These are phyloP conservation scores for Bubo bubo DNA, from an alignment of 2,113 vertebrate genomes.

Conservation along the genomic window DNA sequence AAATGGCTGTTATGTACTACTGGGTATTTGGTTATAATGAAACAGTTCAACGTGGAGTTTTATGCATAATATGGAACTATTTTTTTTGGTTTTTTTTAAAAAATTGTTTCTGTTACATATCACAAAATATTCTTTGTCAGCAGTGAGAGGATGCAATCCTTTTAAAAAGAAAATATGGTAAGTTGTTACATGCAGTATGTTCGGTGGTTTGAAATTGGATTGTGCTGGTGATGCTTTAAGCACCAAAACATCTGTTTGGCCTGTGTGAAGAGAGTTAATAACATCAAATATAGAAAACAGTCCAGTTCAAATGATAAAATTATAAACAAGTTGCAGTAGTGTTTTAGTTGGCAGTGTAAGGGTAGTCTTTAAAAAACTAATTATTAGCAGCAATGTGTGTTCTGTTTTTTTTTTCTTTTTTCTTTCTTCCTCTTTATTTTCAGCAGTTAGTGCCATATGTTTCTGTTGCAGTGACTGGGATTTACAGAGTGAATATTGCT, in stretches of 20 bases:
- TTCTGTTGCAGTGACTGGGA: neutral
- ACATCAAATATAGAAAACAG: neutral
- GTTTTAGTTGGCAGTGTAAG: neutral
- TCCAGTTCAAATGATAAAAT: neutral
- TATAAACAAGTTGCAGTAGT: neutral
- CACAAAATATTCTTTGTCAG: neutral
- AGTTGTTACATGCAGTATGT: neutral
- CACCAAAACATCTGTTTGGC: neutral
- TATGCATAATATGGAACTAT: neutral
- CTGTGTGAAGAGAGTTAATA: neutral
- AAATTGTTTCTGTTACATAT: neutral
- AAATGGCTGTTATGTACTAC: neutral
- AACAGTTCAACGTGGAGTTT: neutral
- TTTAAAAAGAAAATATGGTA: neutral
- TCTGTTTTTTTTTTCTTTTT: neutral
- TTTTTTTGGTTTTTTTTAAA: neutral
- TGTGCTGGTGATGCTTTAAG: neutral
- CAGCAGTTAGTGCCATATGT: neutral
- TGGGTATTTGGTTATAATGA: neutral
- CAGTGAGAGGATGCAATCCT: neutral
- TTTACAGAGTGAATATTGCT: neutral
- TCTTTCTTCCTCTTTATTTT: neutral
- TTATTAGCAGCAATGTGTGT: neutral
- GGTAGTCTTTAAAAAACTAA: neutral
- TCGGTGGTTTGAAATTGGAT: neutral